phyloP scores from a whole-genome alignment of 1,140 invertebrate species.

The Diabrotica undecimpunctata region DNA sequence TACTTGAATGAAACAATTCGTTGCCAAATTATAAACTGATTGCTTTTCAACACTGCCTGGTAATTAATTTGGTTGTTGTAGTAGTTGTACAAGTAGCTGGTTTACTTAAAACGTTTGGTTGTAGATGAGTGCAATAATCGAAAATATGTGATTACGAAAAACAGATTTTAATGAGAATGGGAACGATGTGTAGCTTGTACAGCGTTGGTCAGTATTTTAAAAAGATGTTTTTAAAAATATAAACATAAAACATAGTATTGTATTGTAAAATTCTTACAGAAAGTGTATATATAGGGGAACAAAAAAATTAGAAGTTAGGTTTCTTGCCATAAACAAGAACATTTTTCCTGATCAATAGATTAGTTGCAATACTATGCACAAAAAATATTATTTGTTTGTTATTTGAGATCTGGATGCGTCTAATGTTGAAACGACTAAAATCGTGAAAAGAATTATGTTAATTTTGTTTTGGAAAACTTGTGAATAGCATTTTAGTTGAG shows the following conservation, averaged over 20 bases:
- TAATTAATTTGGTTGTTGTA: too few relatives aligned
- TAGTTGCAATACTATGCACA: constrained; percentile 35
- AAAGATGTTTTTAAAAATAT: constrained; percentile 7
- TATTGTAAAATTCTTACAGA: constrained; percentile 9
- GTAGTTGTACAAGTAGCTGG: too few relatives aligned
- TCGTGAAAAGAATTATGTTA: too few relatives aligned
- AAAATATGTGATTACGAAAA: background rate
- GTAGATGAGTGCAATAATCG: background rate
- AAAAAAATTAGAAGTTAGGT: constrained; percentile 23
- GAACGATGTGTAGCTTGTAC: constrained; percentile 10
- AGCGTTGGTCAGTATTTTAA: constrained; percentile 40
- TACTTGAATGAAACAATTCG: too few relatives aligned
- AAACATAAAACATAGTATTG: constrained; percentile 14
- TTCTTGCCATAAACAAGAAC: constrained; percentile 26
- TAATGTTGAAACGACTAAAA: too few relatives aligned
- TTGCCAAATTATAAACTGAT: too few relatives aligned
- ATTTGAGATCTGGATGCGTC: constrained; percentile 8
- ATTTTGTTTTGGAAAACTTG: too few relatives aligned
- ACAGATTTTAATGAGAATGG: background rate
- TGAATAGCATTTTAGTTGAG: too few relatives aligned
- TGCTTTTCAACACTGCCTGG: too few relatives aligned
- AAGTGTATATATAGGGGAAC: constrained; percentile 24
- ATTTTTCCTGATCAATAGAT: constrained; percentile 23
- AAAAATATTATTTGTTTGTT: constrained; percentile 35
- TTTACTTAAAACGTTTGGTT: too few relatives aligned